Evolutionary conservation across 2,888 invertebrate genomes (phyloP).

Genomic region (Oxytorus armatus): DNA sequence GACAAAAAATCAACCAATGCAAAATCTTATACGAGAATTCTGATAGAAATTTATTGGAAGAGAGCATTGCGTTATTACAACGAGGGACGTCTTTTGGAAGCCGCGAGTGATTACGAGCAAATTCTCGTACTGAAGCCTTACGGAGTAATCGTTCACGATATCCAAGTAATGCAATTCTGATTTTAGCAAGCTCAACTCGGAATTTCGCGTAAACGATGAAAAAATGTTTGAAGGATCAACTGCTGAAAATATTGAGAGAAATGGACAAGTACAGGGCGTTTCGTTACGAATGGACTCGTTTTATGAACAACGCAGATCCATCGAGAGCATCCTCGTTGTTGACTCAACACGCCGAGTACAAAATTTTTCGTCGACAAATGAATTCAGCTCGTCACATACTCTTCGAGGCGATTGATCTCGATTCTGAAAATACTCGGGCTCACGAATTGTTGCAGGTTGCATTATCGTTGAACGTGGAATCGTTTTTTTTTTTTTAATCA

Average conservation of each 20-base stretch:
- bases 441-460: slow-evolving; percentile 70
- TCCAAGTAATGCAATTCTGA: slow-evolving; percentile 61
- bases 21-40: slow-evolving; percentile 57
- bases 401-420: slow-evolving; percentile 68
- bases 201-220: not conserved
- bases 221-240: slow-evolving; percentile 65
- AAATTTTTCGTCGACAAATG: slow-evolving; percentile 70
- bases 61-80: slow-evolving; percentile 64
- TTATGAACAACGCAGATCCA: slow-evolving; percentile 56
- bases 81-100: slow-evolving; percentile 59
- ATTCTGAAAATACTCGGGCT: slow-evolving; percentile 65
- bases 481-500: no score
- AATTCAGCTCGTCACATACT: slow-evolving; percentile 70
- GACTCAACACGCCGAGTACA: slow-evolving; percentile 71
- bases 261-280: slow-evolving; percentile 71
- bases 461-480: no score
- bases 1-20: slow-evolving; percentile 27
- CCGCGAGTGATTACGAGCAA: slow-evolving; percentile 72
- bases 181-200: not conserved
- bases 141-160: slow-evolving; percentile 10
- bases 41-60: slow-evolving; percentile 63
- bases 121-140: slow-evolving; percentile 61
- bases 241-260: slow-evolving; percentile 66
- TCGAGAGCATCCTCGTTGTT: slow-evolving; percentile 67
- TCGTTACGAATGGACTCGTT: slow-evolving; percentile 68